Conservation (phyloP, 2,797 vertebrate genomes). For the Enteromius anoplus region DNA sequence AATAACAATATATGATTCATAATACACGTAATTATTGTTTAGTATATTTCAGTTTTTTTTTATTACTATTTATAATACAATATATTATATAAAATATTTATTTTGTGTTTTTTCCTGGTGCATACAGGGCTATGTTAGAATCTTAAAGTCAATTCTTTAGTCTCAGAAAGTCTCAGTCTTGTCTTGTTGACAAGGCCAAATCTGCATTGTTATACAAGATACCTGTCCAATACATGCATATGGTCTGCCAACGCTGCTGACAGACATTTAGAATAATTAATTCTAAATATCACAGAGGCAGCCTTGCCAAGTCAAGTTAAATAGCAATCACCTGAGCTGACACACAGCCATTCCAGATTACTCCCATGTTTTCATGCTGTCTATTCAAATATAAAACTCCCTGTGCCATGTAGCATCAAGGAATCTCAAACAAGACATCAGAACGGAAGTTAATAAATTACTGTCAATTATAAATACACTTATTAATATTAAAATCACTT, state of each 20-base stretch:
- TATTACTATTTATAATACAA: not conserved
- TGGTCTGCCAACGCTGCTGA: not conserved
- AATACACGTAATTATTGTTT: not conserved
- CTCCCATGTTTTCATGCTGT: constrained; percentile 13
- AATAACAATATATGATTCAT: not conserved
- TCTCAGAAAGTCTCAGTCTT: not conserved
- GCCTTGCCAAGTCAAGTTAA: constrained; percentile 40
- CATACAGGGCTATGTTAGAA: not conserved
- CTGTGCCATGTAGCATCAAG: not conserved
- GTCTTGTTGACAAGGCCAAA: not conserved
- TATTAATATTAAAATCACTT: constrained; percentile 2
- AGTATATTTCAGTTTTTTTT: not conserved
- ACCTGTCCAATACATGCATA: not conserved
- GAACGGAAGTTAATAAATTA: not conserved
- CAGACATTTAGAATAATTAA: constrained; percentile 35
- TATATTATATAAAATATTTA: not conserved
- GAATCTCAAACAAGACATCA: not conserved
- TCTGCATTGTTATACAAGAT: constrained; percentile 13
- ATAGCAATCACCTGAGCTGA: constrained; percentile 31
- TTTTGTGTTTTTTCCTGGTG: not conserved
- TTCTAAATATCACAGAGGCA: constrained; percentile 32
- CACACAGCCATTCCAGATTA: constrained; percentile 1
- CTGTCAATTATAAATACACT: not conserved
- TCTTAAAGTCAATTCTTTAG: not conserved
- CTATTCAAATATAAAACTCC: constrained; percentile 4